A percentile compares a stretch with the other conserved stretches of the same genome.
These are phyloP conservation scores for Sminthurinus signatus DNA, from an alignment of 1,140 invertebrate genomes.

Conservation along the genomic window DNA sequence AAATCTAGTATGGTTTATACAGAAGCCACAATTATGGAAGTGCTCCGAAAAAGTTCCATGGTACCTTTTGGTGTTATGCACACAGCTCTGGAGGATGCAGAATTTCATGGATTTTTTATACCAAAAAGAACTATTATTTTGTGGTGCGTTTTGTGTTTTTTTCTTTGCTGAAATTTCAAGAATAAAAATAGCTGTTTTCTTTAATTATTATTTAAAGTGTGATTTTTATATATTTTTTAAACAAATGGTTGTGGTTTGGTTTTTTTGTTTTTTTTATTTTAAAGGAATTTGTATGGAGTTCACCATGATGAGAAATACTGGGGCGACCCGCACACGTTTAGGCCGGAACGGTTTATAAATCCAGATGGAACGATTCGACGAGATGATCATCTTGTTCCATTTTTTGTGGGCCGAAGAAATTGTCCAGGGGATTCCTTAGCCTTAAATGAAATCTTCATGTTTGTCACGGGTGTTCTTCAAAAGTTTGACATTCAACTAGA, in stretches of 20 bases:
- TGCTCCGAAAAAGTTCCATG: slow-evolving; percentile 34
- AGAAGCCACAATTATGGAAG: slow-evolving; percentile 40
- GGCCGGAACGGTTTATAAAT: slow-evolving; percentile 47
- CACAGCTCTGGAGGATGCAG: slow-evolving; percentile 34
- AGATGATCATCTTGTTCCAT: slow-evolving; percentile 63
- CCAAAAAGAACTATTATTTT: slow-evolving; percentile 41
- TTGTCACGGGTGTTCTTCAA: slow-evolving; percentile 64
- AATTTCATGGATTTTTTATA: slow-evolving; percentile 42
- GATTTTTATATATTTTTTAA: no score
- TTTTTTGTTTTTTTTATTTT: no score
- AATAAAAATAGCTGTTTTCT: no score
- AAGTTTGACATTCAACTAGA: slow-evolving; percentile 47
- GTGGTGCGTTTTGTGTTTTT: no score
- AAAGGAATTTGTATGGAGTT: slow-evolving; percentile 42
- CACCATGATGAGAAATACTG: slow-evolving; percentile 44
- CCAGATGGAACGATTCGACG: slow-evolving; percentile 49
- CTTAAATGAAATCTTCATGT: slow-evolving; percentile 62
- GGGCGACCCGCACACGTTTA: slow-evolving; percentile 47
- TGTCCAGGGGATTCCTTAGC: slow-evolving; percentile 72
- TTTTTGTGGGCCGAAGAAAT: slow-evolving; percentile 50
- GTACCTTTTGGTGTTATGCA: slow-evolving; percentile 48
- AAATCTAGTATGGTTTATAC: slow-evolving; percentile 42
- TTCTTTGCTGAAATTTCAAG: no score
- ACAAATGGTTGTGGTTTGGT: no score
- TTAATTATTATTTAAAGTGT: no score